These are phyloP conservation scores for Samia ricini DNA, from an alignment of 1,140 invertebrate genomes.

Conservation along the genomic window DNA sequence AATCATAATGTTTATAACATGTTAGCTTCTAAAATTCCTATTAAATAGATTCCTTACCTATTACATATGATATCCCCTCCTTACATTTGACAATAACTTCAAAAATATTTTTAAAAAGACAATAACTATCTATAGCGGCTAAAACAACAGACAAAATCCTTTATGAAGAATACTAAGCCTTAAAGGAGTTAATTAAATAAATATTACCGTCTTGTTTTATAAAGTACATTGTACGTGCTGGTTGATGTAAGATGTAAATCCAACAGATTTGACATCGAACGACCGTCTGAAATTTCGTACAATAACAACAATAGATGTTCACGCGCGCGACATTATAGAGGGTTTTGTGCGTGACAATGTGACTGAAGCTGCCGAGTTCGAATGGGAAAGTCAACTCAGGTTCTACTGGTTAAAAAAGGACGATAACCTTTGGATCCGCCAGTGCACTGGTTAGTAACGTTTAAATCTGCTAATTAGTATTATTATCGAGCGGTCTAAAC, in stretches of 20 bases:
- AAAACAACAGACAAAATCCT: too few species aligned
- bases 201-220: background rate
- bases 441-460: slow-evolving; percentile 84
- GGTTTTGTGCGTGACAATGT: slow-evolving; percentile 92
- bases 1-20: background rate
- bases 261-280: slow-evolving; percentile 83
- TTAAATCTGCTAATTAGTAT: background rate
- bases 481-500: background rate
- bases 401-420: slow-evolving; percentile 93
- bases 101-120: too few species aligned
- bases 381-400: slow-evolving; percentile 94
- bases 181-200: too few species aligned
- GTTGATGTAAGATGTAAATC: background rate
- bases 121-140: too few species aligned
- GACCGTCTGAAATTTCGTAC: slow-evolving; percentile 93
- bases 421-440: slow-evolving; percentile 89
- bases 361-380: slow-evolving; percentile 89
- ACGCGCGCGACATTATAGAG: slow-evolving; percentile 93
- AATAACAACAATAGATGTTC: slow-evolving; percentile 93
- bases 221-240: background rate
- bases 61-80: too few species aligned
- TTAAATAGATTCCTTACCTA: too few species aligned
- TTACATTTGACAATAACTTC: too few species aligned
- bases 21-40: too few species aligned
- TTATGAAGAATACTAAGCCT: too few species aligned